phyloP scores from a whole-genome alignment of 2,113 vertebrate genomes.

The Poeciliopsis retropinna region DNA sequence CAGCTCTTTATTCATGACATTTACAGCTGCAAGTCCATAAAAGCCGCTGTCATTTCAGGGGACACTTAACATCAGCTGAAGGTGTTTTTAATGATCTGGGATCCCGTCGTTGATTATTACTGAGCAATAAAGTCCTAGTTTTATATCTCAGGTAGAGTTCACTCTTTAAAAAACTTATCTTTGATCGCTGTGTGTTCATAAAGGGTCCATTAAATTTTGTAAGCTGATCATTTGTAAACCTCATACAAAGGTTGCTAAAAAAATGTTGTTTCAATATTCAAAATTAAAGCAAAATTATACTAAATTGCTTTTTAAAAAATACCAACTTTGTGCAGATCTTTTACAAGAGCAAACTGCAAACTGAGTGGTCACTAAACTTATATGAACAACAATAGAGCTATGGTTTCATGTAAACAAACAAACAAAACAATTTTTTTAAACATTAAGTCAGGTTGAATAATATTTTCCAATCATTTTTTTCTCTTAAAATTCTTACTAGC shows the following conservation, averaged over 20 bases:
- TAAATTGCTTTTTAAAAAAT: no score
- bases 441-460: no score
- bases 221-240: not conserved
- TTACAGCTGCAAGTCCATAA: slow-evolving; percentile 8
- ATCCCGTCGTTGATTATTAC: not conserved
- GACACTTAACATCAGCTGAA: not conserved
- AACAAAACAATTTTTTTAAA: no score
- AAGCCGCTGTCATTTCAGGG: slow-evolving; percentile 7
- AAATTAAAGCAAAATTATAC: not conserved
- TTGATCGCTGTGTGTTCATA: not conserved
- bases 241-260: not conserved
- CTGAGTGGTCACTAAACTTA: not conserved
- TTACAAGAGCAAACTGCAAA: not conserved
- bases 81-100: not conserved
- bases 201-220: no score
- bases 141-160: not conserved
- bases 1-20: not conserved
- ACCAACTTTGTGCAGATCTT: not conserved
- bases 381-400: not conserved
- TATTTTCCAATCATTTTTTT: not conserved
- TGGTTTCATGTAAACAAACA: not conserved
- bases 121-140: not conserved
- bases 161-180: not conserved
- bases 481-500: not conserved
- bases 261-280: not conserved